A percentile compares a stretch with the other conserved stretches of the same genome.
These are phyloP conservation scores for Sisor rabdophorus DNA, from an alignment of 2,113 vertebrate species.

Conservation along the genomic window DNA sequence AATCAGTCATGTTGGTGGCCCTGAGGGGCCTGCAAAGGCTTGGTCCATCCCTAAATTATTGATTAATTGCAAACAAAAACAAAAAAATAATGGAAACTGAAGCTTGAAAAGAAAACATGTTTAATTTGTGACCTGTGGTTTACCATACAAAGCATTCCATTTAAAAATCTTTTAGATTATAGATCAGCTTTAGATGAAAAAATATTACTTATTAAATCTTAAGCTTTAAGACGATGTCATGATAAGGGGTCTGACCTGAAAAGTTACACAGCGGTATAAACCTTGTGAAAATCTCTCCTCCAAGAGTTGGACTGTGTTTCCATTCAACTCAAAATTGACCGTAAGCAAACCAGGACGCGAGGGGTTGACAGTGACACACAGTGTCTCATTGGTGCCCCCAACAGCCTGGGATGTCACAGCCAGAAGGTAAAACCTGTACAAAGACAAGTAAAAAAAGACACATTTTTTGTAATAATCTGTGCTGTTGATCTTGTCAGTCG, in stretches of 20 bases:
- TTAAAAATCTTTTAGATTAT: background rate
- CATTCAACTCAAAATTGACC: conserved; percentile 37
- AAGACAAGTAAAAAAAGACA: background rate
- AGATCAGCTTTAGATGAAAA: background rate
- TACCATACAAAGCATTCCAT: background rate
- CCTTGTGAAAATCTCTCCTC: conserved; percentile 46
- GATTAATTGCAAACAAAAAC: no score
- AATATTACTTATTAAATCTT: no score
- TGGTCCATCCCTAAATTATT: no score
- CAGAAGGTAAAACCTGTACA: conserved; percentile 62
- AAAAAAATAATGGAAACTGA: background rate
- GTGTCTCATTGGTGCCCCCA: conserved; percentile 58
- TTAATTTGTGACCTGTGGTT: background rate
- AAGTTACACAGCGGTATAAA: conserved; percentile 59
- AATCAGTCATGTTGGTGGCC: no score
- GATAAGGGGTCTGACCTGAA: conserved; percentile 58
- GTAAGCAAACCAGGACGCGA: conserved; percentile 28
- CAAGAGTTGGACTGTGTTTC: conserved; percentile 36
- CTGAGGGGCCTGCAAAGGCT: no score
- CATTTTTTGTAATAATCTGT: no score
- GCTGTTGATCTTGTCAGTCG: background rate
- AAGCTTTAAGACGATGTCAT: background rate
- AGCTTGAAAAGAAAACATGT: background rate
- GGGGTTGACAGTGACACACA: conserved; percentile 61
- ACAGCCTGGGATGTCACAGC: conserved; percentile 60